Conservation (phyloP, 2,113 vertebrate species). For the Aplodontia rufa region DNA sequence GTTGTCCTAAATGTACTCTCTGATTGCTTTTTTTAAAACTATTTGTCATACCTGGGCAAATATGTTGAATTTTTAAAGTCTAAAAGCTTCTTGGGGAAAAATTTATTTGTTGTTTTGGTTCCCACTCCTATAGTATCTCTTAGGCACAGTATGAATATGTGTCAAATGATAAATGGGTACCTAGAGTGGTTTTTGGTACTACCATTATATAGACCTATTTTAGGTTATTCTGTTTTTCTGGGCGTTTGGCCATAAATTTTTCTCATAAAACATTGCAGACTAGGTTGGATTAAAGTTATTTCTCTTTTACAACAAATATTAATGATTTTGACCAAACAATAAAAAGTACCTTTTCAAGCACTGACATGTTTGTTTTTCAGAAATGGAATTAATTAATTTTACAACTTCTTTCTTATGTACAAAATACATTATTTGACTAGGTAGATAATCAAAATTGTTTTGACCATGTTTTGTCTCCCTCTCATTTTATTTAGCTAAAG, state of each 20-base stretch:
- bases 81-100: neutral
- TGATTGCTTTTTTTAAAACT: neutral
- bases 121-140: neutral
- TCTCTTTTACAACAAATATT: neutral
- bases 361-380: constrained; percentile 43
- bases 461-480: neutral
- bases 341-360: constrained; percentile 5
- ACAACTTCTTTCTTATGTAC: constrained; percentile 37
- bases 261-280: neutral
- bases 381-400: constrained; percentile 10
- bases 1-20: neutral
- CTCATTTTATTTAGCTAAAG: constrained; percentile 87
- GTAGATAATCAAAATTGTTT: constrained; percentile 41
- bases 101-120: neutral
- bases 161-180: neutral
- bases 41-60: neutral
- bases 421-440: neutral
- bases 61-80: neutral
- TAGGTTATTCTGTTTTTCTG: neutral
- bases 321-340: constrained; percentile 26
- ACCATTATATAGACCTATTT: neutral
- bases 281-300: neutral
- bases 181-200: neutral
- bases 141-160: neutral
- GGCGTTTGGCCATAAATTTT: neutral